Conservation (phyloP, 2,797 vertebrate species). For the Coracias cyanogaster region DNA sequence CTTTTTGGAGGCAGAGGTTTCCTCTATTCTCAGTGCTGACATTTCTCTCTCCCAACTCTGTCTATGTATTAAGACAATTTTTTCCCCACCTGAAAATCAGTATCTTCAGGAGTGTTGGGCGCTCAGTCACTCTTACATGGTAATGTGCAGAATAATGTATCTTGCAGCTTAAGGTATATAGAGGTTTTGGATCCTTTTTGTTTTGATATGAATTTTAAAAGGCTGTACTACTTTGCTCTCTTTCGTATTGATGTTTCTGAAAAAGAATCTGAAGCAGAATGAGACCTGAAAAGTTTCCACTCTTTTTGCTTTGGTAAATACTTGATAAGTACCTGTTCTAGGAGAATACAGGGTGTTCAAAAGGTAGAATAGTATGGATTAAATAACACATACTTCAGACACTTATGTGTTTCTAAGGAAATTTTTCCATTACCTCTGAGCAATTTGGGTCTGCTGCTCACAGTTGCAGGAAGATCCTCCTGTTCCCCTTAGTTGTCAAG, state of each 20-base stretch:
- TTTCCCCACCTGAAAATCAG: neutral
- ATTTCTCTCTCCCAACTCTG: neutral
- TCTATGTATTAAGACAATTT: neutral
- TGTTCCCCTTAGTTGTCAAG: neutral
- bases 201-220: neutral
- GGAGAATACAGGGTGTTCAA: neutral
- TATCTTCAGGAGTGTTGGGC: neutral
- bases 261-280: neutral
- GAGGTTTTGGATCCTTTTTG: neutral
- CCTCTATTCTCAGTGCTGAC: neutral
- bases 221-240: neutral
- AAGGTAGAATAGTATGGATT: neutral
- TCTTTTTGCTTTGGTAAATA: neutral
- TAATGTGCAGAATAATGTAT: neutral
- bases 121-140: neutral
- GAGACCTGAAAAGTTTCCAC: neutral
- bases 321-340: neutral
- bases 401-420: neutral
- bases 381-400: neutral
- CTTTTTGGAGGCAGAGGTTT: neutral
- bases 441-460: neutral
- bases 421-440: neutral
- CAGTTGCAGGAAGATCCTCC: neutral
- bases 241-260: neutral
- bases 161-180: neutral